Base-by-base conservation (phyloP, 2,888 invertebrate species). In the Drosophila tripunctata region DNA sequence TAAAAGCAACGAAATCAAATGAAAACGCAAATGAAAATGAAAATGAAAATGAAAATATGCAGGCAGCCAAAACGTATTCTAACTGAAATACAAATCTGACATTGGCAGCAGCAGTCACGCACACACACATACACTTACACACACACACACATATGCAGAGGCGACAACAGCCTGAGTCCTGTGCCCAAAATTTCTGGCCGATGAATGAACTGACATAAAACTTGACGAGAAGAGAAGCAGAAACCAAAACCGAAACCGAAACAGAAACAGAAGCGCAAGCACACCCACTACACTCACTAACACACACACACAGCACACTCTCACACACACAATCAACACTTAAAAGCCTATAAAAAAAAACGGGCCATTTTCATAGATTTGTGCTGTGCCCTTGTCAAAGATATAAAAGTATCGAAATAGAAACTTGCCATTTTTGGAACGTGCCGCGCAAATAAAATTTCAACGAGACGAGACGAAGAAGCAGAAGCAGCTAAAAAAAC, bases 151-250 rank as follows among this genome's bases (percentile, higher is more conserved):
- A 47, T 33, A 61, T 54, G 36, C 56, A 58, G 56, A 51, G 71
- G 66, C 73, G 72, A 81, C 73, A 78, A 64, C 75, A 71, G 69
- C 67, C 67, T 63, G 82, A 38, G 68, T 56, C 40, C 58, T 67
- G 33, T 71, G 61, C 66, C 52, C 48, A 54, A 68, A n/a, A 65
- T 47, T 72, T 77, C 75, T 62, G 78, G 78, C 77, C 84, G 78
- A 89, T 89, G 89, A 89, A 89, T 89, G 89, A 89, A 88, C 85
- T 86, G 77, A 75, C 78, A 87, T 79, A 76, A 79, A 78, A 72
- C 66, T 74, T 80, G 68, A 65, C 67, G 55, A 67, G 78, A 66
- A 64, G 58, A 65, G 50, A 43, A 41, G 52, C 50, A 60, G 58
- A 60, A 55, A 17, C 47, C 58, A 65, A 45, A 43, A 41, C 51